Conservation (phyloP, 2,888 invertebrate genomes). For the Geotrupes spiniger region DNA sequence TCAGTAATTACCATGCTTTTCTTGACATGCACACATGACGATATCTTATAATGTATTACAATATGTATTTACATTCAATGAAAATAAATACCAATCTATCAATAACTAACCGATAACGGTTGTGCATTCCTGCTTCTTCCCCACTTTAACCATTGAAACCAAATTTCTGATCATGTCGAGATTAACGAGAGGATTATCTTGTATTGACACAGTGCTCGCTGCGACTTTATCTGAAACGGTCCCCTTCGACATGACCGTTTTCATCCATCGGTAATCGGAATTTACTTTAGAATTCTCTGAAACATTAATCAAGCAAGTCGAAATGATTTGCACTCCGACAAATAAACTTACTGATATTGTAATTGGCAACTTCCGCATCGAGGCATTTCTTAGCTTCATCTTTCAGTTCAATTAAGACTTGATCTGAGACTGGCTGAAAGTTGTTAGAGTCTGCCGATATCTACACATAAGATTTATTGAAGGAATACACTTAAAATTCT, state of each 20-base stretch:
- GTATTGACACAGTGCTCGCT: conserved; percentile 75
- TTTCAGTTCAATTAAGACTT: conserved; percentile 58
- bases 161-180: conserved; percentile 67
- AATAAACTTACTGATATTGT: conserved; percentile 59
- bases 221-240: conserved; percentile 84
- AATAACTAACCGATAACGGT: conserved; percentile 59
- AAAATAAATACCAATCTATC: too few species aligned
- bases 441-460: conserved; percentile 53
- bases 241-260: conserved; percentile 74
- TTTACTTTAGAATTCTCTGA: conserved; percentile 56
- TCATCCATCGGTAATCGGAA: conserved; percentile 73
- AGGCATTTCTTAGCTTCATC: conserved; percentile 66
- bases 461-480: conserved; percentile 41
- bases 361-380: conserved; percentile 62
- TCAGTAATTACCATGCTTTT: too few species aligned
- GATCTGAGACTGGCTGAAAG: conserved; percentile 50
- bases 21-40: too few species aligned
- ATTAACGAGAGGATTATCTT: conserved; percentile 81
- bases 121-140: conserved; percentile 70
- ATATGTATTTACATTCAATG: too few species aligned
- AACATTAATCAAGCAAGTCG: conserved; percentile 21
- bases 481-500: background rate
- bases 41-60: too few species aligned
- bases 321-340: too few species aligned
- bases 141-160: conserved; percentile 73